Percentiles rank a stretch among this genome's conserved stretches.
These are phyloP conservation scores for Sussaba pulchella DNA, from an alignment of 2,888 invertebrate species.

Conservation along the genomic window DNA sequence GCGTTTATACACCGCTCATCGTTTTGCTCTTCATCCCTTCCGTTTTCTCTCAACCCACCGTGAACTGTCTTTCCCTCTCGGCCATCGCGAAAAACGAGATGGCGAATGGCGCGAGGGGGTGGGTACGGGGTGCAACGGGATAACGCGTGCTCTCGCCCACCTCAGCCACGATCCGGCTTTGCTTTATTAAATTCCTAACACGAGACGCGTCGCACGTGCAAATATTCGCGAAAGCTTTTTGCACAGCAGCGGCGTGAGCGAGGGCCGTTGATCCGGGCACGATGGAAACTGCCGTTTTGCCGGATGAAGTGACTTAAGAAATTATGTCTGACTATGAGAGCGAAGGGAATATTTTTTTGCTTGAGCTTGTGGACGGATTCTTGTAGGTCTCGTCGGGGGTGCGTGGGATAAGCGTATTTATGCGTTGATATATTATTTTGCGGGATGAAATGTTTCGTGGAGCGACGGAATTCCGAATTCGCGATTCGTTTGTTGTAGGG, in stretches of 20 bases:
- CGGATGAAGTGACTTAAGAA: constrained; percentile 61
- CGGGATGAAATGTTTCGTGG: background rate
- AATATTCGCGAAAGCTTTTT: constrained; percentile 75
- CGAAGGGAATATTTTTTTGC: constrained; percentile 17
- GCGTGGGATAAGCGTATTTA: background rate
- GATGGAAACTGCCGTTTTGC: background rate
- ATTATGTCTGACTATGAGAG: constrained; percentile 21
- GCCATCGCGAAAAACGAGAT: constrained; percentile 34
- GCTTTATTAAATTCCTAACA: constrained; percentile 84
- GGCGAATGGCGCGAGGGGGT: no score
- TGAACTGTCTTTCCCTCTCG: constrained; percentile 23
- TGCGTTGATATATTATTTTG: background rate
- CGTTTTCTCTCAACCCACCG: background rate
- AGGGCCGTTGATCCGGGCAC: background rate
- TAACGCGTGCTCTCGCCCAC: constrained; percentile 60
- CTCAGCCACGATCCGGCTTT: constrained; percentile 67
- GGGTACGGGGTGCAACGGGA: constrained; percentile 26
- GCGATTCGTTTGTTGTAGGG: background rate
- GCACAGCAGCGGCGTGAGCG: constrained; percentile 1
- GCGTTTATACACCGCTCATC: constrained; percentile 57
- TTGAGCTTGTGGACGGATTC: background rate
- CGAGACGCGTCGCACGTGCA: constrained; percentile 81
- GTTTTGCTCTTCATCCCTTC: constrained; percentile 42
- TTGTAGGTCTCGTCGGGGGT: constrained; percentile 14
- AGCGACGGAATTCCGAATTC: background rate